A percentile compares a stretch with the other conserved stretches of the same genome.
phyloP scores from a whole-genome alignment of 2,888 invertebrate genomes.

The Coleophora deauratella region DNA sequence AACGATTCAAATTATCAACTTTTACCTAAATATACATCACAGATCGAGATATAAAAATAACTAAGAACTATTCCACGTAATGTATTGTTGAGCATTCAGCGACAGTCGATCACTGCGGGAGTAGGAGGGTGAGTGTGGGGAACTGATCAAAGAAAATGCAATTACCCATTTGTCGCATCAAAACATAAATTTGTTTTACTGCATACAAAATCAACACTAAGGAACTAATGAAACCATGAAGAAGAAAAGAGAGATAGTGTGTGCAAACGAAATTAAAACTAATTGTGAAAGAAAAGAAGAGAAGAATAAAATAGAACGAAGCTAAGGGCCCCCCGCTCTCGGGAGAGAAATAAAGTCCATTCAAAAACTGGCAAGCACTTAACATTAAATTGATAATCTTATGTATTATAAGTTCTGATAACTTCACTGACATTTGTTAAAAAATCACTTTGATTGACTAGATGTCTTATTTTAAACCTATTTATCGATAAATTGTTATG shows the following conservation, averaged over 20 bases:
- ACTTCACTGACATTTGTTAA: constrained; percentile 65
- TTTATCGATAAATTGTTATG: constrained; percentile 15
- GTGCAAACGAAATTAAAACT: constrained; percentile 47
- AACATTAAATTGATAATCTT: constrained; percentile 62
- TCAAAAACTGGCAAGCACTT: constrained; percentile 66
- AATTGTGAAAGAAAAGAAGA: constrained; percentile 32
- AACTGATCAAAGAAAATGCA: constrained; percentile 16
- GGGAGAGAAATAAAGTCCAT: constrained; percentile 40
- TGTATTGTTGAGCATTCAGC: background rate
- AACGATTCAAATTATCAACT: constrained; percentile 61
- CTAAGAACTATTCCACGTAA: constrained; percentile 18
- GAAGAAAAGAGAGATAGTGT: constrained; percentile 34
- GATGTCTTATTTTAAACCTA: constrained; percentile 35
- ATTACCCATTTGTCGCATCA: constrained; percentile 33
- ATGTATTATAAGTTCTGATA: constrained; percentile 63
- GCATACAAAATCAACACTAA: constrained; percentile 37
- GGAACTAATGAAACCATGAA: constrained; percentile 34
- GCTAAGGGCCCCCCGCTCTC: constrained; percentile 27
- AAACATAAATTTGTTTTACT: constrained; percentile 58
- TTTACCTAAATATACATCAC: constrained; percentile 73
- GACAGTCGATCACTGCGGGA: background rate
- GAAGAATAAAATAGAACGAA: constrained; percentile 33
- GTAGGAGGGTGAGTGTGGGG: too few relatives aligned
- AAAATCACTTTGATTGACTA: constrained; percentile 51
- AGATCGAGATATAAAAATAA: constrained; percentile 61